phyloP scores from a whole-genome alignment of 1,140 invertebrate genomes.

The Megathymus violae region DNA sequence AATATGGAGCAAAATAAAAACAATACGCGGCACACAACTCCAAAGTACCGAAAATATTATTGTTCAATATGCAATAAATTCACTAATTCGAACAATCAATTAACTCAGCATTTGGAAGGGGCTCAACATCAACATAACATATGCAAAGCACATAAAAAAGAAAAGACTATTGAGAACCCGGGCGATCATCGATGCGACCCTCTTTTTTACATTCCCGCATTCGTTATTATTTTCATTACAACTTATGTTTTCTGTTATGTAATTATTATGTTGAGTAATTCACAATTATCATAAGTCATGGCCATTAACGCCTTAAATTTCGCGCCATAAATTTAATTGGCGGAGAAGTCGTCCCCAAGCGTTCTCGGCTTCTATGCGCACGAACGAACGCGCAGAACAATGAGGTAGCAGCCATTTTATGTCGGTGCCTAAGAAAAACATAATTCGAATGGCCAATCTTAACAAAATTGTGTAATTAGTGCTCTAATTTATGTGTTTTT shows the following conservation, averaged over 20 bases:
- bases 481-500: slow-evolving; percentile 82
- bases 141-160: slow-evolving; percentile 44
- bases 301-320: slow-evolving; percentile 81
- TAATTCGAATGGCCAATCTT: slow-evolving; percentile 84
- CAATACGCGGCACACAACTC: slow-evolving; percentile 14
- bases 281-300: slow-evolving; percentile 66
- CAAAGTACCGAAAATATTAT: slow-evolving; percentile 59
- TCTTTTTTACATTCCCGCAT: slow-evolving; percentile 56
- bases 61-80: slow-evolving; percentile 62
- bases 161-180: slow-evolving; percentile 30
- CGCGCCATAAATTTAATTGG: slow-evolving; percentile 84
- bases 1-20: slow-evolving; percentile 34
- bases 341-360: slow-evolving; percentile 82
- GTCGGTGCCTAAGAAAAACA: slow-evolving; percentile 84
- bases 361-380: slow-evolving; percentile 84
- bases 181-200: slow-evolving; percentile 50
- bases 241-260: slow-evolving; percentile 65
- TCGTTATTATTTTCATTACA: slow-evolving; percentile 59
- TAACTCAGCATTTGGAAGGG: slow-evolving; percentile 71
- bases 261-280: slow-evolving; percentile 52
- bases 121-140: slow-evolving; percentile 62
- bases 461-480: slow-evolving; percentile 84
- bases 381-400: slow-evolving; percentile 84
- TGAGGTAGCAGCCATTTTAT: slow-evolving; percentile 85
- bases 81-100: slow-evolving; percentile 71